Evolutionary conservation across 2,113 vertebrate species (phyloP).

Genomic region (Tachycineta bicolor): DNA sequence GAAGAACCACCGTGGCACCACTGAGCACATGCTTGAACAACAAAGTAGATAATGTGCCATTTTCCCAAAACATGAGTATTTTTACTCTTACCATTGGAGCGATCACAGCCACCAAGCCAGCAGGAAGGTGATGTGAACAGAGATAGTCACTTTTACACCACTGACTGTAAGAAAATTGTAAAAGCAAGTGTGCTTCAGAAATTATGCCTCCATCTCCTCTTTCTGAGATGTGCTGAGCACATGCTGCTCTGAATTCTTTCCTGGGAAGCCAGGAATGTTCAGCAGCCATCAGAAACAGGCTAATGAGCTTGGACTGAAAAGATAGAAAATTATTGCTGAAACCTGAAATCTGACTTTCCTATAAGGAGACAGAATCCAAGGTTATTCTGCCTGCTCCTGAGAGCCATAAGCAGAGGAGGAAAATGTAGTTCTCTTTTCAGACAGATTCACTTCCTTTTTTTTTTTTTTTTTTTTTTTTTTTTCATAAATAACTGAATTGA

Average conservation of each 20-base stretch:
- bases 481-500: neutral
- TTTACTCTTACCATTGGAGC: neutral
- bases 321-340: neutral
- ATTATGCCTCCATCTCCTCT: neutral
- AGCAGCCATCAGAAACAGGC: neutral
- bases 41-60: fast-evolving
- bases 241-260: neutral
- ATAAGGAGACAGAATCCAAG: neutral
- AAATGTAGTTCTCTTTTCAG: neutral
- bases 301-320: neutral
- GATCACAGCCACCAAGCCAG: neutral
- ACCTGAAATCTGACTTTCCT: neutral
- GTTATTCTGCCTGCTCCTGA: neutral
- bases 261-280: neutral
- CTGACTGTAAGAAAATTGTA: neutral
- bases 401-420: neutral
- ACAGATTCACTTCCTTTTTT: neutral
- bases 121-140: neutral
- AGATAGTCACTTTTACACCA: neutral
- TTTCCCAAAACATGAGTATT: neutral
- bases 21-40: fast-evolving
- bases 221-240: neutral
- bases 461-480: neutral
- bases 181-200: neutral
- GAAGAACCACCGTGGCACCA: neutral